phyloP scores from a whole-genome alignment of 2,888 invertebrate genomes.

The Nematopogon swammerdamellus region DNA sequence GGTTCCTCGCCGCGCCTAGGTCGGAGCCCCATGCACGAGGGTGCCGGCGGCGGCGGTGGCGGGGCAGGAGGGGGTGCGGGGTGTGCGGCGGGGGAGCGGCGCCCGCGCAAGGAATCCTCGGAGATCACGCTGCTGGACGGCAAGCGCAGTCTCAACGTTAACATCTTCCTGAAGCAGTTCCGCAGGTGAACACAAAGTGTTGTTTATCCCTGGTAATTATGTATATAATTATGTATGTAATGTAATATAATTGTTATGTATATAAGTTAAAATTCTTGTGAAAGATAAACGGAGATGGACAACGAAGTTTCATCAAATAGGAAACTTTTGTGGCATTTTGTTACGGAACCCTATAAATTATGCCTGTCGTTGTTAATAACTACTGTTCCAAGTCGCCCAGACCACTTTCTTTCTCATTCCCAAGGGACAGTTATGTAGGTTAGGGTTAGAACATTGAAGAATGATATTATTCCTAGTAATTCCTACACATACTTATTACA shows the following conservation, averaged over 20 bases:
- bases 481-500: no score
- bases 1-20: constrained; percentile 47
- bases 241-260: constrained; percentile 2
- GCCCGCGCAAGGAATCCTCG: constrained; percentile 74
- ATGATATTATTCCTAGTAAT: no score
- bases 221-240: constrained; percentile 3
- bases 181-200: constrained; percentile 65
- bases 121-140: constrained; percentile 91
- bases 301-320: no score
- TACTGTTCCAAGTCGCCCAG: no score
- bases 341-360: no score
- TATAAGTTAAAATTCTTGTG: no score
- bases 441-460: no score
- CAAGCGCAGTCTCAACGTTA: constrained; percentile 94
- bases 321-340: no score
- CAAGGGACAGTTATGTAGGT: no score
- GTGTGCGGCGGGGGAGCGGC: constrained; percentile 39
- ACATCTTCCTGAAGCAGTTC: constrained; percentile 96
- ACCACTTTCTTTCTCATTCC: no score
- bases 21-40: constrained; percentile 38
- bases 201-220: no score
- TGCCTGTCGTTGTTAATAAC: no score
- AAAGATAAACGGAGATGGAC: not conserved
- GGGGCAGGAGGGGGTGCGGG: constrained; percentile 7
- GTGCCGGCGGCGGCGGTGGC: constrained; percentile 17